Evolutionary conservation across 2,797 vertebrate species (phyloP), one percentile per base, ranked within the genome.

Genomic region (Sebastes taczanowskii): DNA sequence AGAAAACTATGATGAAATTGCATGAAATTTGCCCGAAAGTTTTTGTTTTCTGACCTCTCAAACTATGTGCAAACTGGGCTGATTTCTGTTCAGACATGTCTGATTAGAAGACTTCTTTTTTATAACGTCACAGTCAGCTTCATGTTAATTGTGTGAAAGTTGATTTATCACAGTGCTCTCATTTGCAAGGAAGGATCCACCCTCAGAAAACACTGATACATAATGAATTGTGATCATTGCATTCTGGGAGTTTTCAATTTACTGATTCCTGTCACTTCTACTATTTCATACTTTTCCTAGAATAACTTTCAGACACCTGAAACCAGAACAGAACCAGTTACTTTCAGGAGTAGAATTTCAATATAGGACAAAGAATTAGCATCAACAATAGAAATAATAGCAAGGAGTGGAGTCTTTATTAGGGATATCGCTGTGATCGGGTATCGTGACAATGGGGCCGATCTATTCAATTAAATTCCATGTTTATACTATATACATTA

Each of bases 81-180:
- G 30, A 1, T 52, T 13, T 78, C 22, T 78, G 81, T 82, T 80
- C 56, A 65, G 63, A 76, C 84, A 68, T 18, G 86, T 79, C 22
- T 2, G 13, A 61, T 52, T 29, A 63, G 4, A 14, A 42, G 30
- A 18, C 13, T 6, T 10, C 38, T 3, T 35, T 20, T 22, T 38
- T 38, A 72, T 64, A 25, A n/a, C 49, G 3, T 38, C 32, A 25
- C 56, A 29, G 23, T 59, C 14, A 52, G 16, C 18, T 55, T 25
- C 2, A 1, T 30, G 69, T 29, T 62, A n/a, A 56, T 59, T 60
- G 6, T 32, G 1, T 18, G 1, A 30, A 59, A 20, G 6, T 20
- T 11, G 20, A 53, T 46, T 18, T 1, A 62, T 49, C 25, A 8
- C 42, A 46, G 55, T 4, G 20, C 16, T 42, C 22, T 5, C 27